phyloP scores from a whole-genome alignment of 2,113 vertebrate species.

The Kryptolebias marmoratus region DNA sequence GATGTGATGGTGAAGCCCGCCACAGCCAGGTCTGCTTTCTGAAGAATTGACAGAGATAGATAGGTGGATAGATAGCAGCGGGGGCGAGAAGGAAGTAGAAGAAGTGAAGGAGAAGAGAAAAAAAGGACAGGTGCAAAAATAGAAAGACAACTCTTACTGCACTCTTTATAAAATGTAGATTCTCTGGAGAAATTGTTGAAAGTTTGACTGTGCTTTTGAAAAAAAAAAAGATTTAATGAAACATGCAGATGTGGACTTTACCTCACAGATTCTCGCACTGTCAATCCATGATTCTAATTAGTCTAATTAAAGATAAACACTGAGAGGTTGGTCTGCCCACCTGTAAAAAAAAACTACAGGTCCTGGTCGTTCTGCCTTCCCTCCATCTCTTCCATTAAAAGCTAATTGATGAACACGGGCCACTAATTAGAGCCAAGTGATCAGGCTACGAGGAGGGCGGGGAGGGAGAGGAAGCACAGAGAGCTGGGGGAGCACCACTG shows the following conservation, averaged over 20 bases:
- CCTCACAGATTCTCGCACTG: slow-evolving; percentile 20
- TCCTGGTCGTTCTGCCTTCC: slow-evolving; percentile 53
- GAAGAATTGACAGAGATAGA: slow-evolving; percentile 55
- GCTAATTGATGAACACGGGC: slow-evolving; percentile 80
- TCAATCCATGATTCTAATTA: slow-evolving; percentile 54
- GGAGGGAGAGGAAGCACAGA: slow-evolving; percentile 37
- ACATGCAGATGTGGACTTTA: slow-evolving; percentile 30
- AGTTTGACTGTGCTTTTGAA: slow-evolving; percentile 18
- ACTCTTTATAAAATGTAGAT: slow-evolving; percentile 28
- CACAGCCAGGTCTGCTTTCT: slow-evolving; percentile 95
- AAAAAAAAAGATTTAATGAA: slow-evolving; percentile 28
- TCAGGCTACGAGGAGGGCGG: slow-evolving; percentile 59
- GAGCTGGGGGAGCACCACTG: slow-evolving; percentile 62
- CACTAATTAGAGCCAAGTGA: slow-evolving; percentile 76
- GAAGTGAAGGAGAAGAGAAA: slow-evolving; percentile 25
- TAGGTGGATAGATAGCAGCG: slow-evolving; percentile 27
- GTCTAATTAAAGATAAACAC: slow-evolving; percentile 70
- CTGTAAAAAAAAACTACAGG: slow-evolving; percentile 64
- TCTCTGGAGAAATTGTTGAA: slow-evolving; percentile 29
- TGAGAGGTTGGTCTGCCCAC: slow-evolving; percentile 62
- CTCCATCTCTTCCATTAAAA: slow-evolving; percentile 72
- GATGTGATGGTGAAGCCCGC: slow-evolving; percentile 96
- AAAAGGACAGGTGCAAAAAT: slow-evolving; percentile 45
- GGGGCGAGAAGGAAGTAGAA: slow-evolving; percentile 27
- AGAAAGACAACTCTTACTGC: slow-evolving; percentile 10